Evolutionary conservation across 2,797 vertebrate species (phyloP), one percentile per base, ranked within the genome.

Genomic region (Macrochelys suwanniensis): DNA sequence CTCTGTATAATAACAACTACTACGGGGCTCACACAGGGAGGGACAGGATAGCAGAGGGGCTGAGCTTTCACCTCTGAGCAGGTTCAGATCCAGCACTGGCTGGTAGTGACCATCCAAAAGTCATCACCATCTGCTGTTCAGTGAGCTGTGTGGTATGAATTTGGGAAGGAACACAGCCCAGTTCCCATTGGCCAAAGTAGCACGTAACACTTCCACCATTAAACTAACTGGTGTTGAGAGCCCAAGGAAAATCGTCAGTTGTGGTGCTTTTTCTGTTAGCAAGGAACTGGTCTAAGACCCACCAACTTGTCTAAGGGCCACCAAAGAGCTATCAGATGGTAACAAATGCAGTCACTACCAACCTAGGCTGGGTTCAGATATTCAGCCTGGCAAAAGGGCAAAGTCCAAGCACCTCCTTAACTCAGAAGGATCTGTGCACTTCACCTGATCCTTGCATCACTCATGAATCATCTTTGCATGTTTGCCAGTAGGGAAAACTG

Each of bases 21-120:
- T 25, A 0, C 26, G 0, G 21, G 79, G 16, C 53, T 85, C 0
- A 0, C 61, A 80, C 65, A 28, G 3, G 11, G 61, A 26, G 25
- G 12, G 26, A 54, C 74, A 54, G 65, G 65, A 57, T 84, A 0
- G 0, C 1, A 0, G 0, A 1, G 11, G 59, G 37, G 11, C 42
- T 25, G 6, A 77, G 61, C 28, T 10, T 80, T 15, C 50, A 50
- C 1, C 17, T n/a, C 28, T 7, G 15, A 13, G n/a, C 12, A 42
- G 0, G 0, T 28, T 47, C 50, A 4, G 51, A 1, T 1, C 45
- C 9, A 42, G 37, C 15, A 19, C 37, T 37, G 37, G n/a, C 7
- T 16, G 42, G 28, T 71, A 37, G 11, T 42, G 19, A 33, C 11
- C 23, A 2, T 54, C 21, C 4, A 10, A 6, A 49, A 54, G 8